These are phyloP conservation scores for Pheosia tremula DNA, from an alignment of 2,888 invertebrate genomes.

Conservation along the genomic window DNA sequence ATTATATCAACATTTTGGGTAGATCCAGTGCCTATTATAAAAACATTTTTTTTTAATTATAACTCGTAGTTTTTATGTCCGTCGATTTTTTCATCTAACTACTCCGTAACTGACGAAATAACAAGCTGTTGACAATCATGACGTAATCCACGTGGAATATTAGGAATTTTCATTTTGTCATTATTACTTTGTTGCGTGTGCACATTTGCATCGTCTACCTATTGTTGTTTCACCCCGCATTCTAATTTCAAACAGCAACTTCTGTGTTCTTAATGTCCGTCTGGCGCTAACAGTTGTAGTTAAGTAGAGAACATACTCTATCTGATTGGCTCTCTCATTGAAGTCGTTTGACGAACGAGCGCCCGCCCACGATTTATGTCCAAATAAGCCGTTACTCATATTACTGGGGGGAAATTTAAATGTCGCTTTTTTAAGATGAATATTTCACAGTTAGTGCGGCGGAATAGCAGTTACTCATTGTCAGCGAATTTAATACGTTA, in stretches of 20 bases:
- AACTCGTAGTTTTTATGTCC: too few relatives aligned
- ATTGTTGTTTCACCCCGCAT: neutral
- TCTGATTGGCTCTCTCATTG: constrained; percentile 75
- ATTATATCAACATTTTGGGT: too few relatives aligned
- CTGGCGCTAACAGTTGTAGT: constrained; percentile 51
- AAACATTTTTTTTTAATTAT: too few relatives aligned
- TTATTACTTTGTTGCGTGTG: neutral
- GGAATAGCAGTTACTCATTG: constrained; percentile 65
- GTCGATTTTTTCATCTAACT: too few relatives aligned
- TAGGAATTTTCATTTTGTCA: neutral
- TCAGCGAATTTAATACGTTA: constrained; percentile 76
- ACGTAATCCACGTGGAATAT: too few relatives aligned
- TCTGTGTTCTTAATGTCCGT: constrained; percentile 30
- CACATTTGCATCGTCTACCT: neutral
- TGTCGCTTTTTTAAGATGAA: constrained; percentile 74
- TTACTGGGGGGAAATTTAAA: constrained; percentile 75
- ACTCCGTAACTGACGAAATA: too few relatives aligned
- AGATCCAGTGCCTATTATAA: too few relatives aligned
- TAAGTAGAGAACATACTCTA: constrained; percentile 70
- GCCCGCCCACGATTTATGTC: constrained; percentile 59
- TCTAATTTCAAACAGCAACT: constrained; percentile 5
- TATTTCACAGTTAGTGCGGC: constrained; percentile 58
- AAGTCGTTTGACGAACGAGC: constrained; percentile 67
- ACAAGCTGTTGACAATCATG: too few relatives aligned
- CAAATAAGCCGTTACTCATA: constrained; percentile 76